Percentiles rank a stretch among this genome's conserved stretches.
phyloP scores from a whole-genome alignment of 2,797 vertebrate species.

The Sebastes melanostomus region DNA sequence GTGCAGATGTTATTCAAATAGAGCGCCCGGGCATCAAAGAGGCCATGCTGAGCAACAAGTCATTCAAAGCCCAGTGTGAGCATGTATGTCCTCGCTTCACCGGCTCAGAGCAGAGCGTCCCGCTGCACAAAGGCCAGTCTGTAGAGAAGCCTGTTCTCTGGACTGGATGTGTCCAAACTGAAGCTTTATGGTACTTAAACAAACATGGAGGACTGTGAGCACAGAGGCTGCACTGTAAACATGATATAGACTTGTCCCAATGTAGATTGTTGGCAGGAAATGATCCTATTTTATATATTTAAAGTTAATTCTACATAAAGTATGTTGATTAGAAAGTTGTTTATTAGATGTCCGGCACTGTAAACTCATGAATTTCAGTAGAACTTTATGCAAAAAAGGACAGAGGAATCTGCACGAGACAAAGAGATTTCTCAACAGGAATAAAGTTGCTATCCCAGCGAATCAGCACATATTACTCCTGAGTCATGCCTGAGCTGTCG shows the following conservation, averaged over 20 bases:
- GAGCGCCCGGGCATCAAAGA: conserved; percentile 21
- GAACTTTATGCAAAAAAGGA: background rate
- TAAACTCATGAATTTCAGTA: background rate
- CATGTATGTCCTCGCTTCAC: background rate
- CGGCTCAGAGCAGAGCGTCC: conserved; percentile 12
- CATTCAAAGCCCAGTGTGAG: conserved; percentile 9
- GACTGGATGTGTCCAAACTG: background rate
- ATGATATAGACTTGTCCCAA: too few species aligned
- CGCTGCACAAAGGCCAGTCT: conserved; percentile 24
- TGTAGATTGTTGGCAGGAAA: background rate
- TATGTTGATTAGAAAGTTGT: background rate
- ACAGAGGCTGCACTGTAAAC: background rate
- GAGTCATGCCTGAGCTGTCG: conserved; percentile 43
- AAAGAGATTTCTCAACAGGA: background rate
- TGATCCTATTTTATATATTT: background rate
- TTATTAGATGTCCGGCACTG: background rate
- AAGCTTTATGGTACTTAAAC: conserved; percentile 11
- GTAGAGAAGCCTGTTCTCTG: background rate
- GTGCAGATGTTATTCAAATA: conserved; percentile 59
- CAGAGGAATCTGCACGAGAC: background rate
- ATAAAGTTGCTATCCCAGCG: conserved; percentile 15
- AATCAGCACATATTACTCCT: conserved; percentile 23
- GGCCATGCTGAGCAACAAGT: conserved; percentile 25
- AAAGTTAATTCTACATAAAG: background rate
- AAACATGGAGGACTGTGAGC: background rate